A percentile compares a stretch with the other conserved stretches of the same genome.
Evolutionary conservation across 2,888 invertebrate genomes (phyloP).

Genomic region (Eremobia ochroleuca): DNA sequence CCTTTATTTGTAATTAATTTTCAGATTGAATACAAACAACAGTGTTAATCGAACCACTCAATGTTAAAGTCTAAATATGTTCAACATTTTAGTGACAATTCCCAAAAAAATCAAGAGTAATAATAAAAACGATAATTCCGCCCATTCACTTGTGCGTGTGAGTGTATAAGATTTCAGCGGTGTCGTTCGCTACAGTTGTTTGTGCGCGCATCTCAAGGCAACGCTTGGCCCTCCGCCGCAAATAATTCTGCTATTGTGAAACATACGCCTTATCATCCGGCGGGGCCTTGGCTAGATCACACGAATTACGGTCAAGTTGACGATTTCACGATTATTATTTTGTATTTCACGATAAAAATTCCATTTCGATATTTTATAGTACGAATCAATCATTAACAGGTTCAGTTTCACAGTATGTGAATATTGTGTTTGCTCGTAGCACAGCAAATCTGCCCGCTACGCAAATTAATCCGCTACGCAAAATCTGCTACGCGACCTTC

Average conservation of each 20-base stretch:
- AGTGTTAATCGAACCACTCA: background rate
- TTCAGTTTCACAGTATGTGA: slow-evolving; percentile 7
- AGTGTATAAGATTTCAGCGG: slow-evolving; percentile 85
- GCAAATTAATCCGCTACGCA: slow-evolving; percentile 53
- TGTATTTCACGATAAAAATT: slow-evolving; percentile 83
- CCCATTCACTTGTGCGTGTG: slow-evolving; percentile 78
- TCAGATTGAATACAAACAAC: background rate
- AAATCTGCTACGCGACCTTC: slow-evolving; percentile 42
- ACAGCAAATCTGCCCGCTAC: slow-evolving; percentile 36
- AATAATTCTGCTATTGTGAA: slow-evolving; percentile 91
- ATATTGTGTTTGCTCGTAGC: slow-evolving; percentile 17
- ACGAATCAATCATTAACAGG: slow-evolving; percentile 9
- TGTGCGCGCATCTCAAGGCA: slow-evolving; percentile 89
- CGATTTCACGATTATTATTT: slow-evolving; percentile 87
- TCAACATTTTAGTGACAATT: background rate
- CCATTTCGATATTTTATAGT: slow-evolving; percentile 60
- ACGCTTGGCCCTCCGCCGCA: slow-evolving; percentile 86
- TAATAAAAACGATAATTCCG: background rate
- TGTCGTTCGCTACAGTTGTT: slow-evolving; percentile 86
- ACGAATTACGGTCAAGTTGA: slow-evolving; percentile 91
- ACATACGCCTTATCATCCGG: slow-evolving; percentile 86
- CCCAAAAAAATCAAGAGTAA: background rate
- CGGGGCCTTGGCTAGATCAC: slow-evolving; percentile 88
- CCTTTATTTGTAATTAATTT: background rate
- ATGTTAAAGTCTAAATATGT: background rate